Conservation (phyloP, 2,797 vertebrate genomes). For the Lagorchestes hirsutus region DNA sequence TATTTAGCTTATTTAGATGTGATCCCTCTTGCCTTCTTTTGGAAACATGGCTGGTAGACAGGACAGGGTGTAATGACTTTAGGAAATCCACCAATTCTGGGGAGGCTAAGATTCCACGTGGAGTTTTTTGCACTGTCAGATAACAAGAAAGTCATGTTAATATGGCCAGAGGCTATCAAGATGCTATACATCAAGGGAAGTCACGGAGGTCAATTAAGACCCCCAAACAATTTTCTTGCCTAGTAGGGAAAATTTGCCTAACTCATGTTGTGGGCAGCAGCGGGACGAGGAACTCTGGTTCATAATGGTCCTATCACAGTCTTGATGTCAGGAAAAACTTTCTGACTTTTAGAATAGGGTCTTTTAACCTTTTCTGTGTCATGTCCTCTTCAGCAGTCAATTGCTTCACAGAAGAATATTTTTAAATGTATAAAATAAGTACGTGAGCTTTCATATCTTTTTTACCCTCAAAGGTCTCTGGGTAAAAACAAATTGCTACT, state of each 20-base stretch:
- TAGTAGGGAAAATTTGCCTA: background rate
- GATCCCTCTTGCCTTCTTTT: background rate
- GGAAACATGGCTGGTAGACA: background rate
- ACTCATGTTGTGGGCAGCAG: background rate
- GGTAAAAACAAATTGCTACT: background rate
- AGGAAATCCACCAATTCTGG: background rate
- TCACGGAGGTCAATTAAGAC: background rate
- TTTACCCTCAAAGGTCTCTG: background rate
- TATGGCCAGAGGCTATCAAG: background rate
- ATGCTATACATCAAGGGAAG: background rate
- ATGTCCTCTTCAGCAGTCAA: background rate
- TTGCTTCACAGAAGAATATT: background rate
- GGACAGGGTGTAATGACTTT: background rate
- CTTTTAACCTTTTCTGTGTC: background rate
- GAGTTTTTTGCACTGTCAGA: background rate
- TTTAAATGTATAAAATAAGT: background rate
- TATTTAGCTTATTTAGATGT: background rate
- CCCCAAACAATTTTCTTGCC: background rate
- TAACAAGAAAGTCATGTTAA: background rate
- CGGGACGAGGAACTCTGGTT: background rate
- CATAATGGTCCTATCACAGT: background rate
- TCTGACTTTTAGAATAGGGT: background rate
- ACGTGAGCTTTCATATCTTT: background rate
- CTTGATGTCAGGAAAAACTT: background rate
- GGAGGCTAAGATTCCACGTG: background rate